Evolutionary conservation across 2,888 invertebrate species (phyloP).

Genomic region (Carabus problematicus): DNA sequence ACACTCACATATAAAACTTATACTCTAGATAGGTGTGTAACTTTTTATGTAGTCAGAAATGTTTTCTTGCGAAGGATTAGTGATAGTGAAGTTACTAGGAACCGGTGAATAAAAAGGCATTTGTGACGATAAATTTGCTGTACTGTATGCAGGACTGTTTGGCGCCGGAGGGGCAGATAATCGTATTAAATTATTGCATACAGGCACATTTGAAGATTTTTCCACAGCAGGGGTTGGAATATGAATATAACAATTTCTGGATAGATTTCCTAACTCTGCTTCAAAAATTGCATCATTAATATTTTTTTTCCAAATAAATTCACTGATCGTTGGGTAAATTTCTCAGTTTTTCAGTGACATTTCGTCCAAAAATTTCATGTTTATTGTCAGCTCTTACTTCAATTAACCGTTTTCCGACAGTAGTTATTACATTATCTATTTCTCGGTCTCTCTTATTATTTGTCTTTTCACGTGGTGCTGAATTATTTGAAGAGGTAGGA

Average conservation of each 20-base stretch:
- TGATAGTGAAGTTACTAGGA: no score
- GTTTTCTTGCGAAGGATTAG: no score
- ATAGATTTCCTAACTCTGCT: slow-evolving; percentile 40
- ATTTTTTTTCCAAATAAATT: slow-evolving; percentile 39
- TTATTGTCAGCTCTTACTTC: slow-evolving; percentile 20
- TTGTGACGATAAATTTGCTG: no score
- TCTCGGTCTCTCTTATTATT: slow-evolving; percentile 12
- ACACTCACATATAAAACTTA: no score
- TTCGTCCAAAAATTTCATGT: slow-evolving; percentile 32
- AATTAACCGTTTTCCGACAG: slow-evolving; percentile 14
- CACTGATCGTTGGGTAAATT: slow-evolving; percentile 33
- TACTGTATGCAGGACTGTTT: no score
- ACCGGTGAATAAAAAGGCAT: no score
- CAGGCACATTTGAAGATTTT: slow-evolving; percentile 5
- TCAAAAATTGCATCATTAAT: slow-evolving; percentile 41
- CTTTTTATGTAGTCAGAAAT: no score
- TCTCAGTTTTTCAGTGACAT: slow-evolving; percentile 32
- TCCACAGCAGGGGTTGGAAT: slow-evolving; percentile 10
- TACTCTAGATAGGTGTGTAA: no score
- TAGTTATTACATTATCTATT: slow-evolving; percentile 18
- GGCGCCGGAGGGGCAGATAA: no score
- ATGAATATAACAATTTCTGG: slow-evolving; percentile 17
- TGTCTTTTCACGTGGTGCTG: slow-evolving; percentile 3
- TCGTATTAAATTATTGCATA: no score
- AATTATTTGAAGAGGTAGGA: background rate